These are phyloP conservation scores for Amphipyra berbera DNA, from an alignment of 2,888 invertebrate genomes.

Conservation along the genomic window DNA sequence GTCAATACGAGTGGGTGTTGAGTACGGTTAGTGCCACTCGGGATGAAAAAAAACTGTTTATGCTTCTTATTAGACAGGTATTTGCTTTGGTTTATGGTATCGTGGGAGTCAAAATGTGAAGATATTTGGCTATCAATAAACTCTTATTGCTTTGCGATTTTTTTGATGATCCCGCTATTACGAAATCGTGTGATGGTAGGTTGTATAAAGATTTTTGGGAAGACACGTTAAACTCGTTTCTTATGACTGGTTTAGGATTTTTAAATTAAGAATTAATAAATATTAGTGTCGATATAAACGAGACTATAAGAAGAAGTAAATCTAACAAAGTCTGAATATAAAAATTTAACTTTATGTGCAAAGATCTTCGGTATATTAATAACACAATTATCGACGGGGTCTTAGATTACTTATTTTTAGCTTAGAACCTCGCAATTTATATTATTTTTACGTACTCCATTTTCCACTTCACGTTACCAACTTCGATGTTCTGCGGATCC, in stretches of 20 bases:
- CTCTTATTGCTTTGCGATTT: slow-evolving; percentile 39
- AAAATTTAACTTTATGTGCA: too few species aligned
- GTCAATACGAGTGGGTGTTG: slow-evolving; percentile 72
- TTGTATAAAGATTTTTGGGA: slow-evolving; percentile 7
- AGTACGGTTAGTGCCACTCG: slow-evolving; percentile 75
- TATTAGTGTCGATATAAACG: too few species aligned
- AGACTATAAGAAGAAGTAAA: too few species aligned
- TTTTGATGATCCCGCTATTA: slow-evolving; percentile 37
- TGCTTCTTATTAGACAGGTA: slow-evolving; percentile 72
- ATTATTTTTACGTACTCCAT: too few species aligned
- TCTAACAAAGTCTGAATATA: too few species aligned
- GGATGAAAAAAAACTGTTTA: slow-evolving; percentile 71
- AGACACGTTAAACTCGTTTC: neutral
- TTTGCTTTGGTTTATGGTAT: slow-evolving; percentile 68
- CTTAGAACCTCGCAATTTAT: too few species aligned
- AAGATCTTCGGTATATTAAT: too few species aligned
- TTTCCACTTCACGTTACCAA: neutral
- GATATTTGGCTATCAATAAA: slow-evolving; percentile 50
- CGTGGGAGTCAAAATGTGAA: slow-evolving; percentile 65
- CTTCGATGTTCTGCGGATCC: slow-evolving; percentile 14
- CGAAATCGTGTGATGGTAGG: slow-evolving; percentile 3
- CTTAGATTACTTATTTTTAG: too few species aligned
- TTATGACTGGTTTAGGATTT: too few species aligned
- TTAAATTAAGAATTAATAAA: too few species aligned
- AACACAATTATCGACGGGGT: too few species aligned